Evolutionary conservation across 2,888 invertebrate species (phyloP).

Genomic region (Tyria jacobaeae): DNA sequence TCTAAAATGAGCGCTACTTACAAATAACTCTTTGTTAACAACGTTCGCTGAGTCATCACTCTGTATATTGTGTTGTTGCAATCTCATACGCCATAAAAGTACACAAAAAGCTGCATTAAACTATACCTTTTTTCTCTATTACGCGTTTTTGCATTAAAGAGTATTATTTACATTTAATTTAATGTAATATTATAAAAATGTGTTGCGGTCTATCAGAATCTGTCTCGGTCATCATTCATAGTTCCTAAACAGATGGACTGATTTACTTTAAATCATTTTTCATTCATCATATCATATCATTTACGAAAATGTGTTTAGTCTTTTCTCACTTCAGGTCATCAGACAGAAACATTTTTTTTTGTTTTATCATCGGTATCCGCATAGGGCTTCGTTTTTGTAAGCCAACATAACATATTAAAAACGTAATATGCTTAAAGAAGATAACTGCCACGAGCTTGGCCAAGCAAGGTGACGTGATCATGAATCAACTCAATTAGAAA

Average conservation of each 20-base stretch:
- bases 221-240: too few species aligned
- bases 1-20: slow-evolving; percentile 24
- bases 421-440: background rate
- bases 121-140: background rate
- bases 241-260: too few species aligned
- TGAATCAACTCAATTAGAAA: background rate
- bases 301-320: too few species aligned
- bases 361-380: too few species aligned
- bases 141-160: too few species aligned
- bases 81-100: background rate
- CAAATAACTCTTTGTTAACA: slow-evolving; percentile 28
- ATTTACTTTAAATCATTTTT: too few species aligned
- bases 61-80: slow-evolving; percentile 1
- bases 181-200: too few species aligned
- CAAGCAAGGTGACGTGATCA: background rate
- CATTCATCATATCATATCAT: too few species aligned
- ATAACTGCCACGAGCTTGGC: background rate
- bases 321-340: too few species aligned
- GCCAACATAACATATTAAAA: background rate
- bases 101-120: background rate
- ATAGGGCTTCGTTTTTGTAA: background rate
- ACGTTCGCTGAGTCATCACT: slow-evolving; percentile 21
- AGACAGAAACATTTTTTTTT: too few species aligned
- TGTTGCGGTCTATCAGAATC: too few species aligned
- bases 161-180: too few species aligned